A percentile compares a stretch with the other conserved stretches of the same genome.
Evolutionary conservation across 2,888 invertebrate genomes (phyloP).

Genomic region (Brachyopa scutellaris): DNA sequence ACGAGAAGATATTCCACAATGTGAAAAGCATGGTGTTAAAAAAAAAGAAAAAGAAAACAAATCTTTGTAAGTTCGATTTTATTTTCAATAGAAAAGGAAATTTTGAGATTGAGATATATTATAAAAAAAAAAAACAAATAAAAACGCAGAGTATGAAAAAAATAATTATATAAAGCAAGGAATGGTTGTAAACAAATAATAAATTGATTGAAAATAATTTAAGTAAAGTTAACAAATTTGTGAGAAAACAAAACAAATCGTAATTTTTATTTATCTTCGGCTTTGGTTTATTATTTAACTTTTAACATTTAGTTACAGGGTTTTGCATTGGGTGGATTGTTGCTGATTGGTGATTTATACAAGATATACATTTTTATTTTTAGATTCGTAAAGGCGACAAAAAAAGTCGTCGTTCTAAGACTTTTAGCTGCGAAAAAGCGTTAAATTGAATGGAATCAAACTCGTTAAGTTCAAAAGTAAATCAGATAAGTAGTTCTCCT

Average conservation of each 20-base stretch:
- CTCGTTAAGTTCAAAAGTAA: no score
- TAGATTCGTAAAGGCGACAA: no score
- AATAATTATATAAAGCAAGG: background rate
- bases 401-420: no score
- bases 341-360: conserved; percentile 48
- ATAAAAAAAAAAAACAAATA: conserved; percentile 9
- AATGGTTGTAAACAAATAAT: conserved; percentile 53
- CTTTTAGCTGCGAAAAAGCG: no score
- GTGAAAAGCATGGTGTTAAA: conserved; percentile 17
- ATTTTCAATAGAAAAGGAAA: conserved; percentile 39
- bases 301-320: background rate
- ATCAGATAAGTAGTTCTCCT: no score
- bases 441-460: no score
- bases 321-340: background rate
- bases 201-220: conserved; percentile 42
- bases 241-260: background rate
- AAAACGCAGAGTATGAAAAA: conserved; percentile 4
- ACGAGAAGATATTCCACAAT: conserved; percentile 7
- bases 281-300: background rate
- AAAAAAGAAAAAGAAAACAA: conserved; percentile 20
- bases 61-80: conserved; percentile 48
- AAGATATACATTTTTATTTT: background rate
- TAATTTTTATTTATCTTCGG: background rate
- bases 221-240: conserved; percentile 60
- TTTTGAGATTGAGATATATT: conserved; percentile 26